Base-by-base conservation (phyloP, 2,797 vertebrate species). In the Spheniscus humboldti region DNA sequence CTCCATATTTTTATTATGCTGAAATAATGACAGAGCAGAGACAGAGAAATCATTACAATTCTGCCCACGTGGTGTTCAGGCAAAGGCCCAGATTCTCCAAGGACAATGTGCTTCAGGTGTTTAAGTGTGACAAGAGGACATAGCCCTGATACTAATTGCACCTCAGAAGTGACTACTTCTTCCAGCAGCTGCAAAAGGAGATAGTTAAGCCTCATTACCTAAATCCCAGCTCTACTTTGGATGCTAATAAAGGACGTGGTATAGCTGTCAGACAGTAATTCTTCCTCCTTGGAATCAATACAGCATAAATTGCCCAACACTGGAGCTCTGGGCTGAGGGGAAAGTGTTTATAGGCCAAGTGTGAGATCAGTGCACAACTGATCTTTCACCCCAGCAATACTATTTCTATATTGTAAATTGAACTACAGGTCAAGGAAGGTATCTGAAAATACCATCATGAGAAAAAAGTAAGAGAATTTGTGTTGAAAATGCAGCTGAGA, bases 151-250 rank as follows among this genome's bases (percentile, higher is more conserved):
- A 93, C 60, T 93, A 89, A 95, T 71, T 89, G 63, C 47, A 76
- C 18, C 69, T 95, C 63, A 18, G 47, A 92, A 91, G 67, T 57
- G 90, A 89, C 83, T 76, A 16, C 67, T 95, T 55, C 67, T 89
- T 92, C 76, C 67, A 92, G 74, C 59, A 86, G 30, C 77, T 88
- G 92, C 55, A 90, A 66, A 86, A 86, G 17, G 41, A 96, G 83
- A 85, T 63, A 92, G 86, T 90, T 92, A 92, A 96, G 81, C 63
- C 77, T 94, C 67, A 88, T 96, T 93, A 97, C 67, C 39, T 86
- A 96, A 92, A 95, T 78, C 86, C 57, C 73, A 92, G 0, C n/a
- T 81, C 66, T 72, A 47, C 66, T 96, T 72, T 85, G 66, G 52
- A 81, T 86, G 80, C 25, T 93, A 95, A 95, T 90, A 86, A 79